phyloP scores from a whole-genome alignment of 2,888 invertebrate species.

The Suillia variegata region DNA sequence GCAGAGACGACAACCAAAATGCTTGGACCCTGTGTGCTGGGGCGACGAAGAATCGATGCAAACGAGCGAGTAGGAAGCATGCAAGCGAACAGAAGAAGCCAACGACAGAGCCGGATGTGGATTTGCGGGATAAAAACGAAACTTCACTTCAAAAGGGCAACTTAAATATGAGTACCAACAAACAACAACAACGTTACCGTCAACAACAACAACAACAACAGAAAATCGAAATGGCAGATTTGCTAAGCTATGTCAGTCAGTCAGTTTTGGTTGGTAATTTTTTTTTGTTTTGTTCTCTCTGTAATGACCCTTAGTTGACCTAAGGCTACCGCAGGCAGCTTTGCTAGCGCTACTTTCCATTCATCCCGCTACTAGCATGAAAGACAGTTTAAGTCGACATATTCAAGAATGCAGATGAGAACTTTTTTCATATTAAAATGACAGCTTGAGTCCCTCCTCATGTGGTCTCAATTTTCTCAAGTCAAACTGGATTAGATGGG shows the following conservation, averaged over 20 bases:
- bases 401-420: too few species aligned
- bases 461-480: too few species aligned
- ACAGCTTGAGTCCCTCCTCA: too few species aligned
- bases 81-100: too few species aligned
- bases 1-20: too few species aligned
- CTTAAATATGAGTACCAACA: not conserved
- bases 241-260: not conserved
- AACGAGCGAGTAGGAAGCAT: too few species aligned
- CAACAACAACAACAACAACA: not conserved
- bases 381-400: too few species aligned
- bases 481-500: too few species aligned
- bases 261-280: not conserved
- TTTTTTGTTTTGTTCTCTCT: not conserved
- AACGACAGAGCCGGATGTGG: slow-evolving; percentile 45
- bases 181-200: slow-evolving; percentile 8
- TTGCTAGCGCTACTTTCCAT: too few species aligned
- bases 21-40: too few species aligned
- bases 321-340: not conserved
- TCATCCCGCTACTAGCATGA: too few species aligned
- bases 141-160: not conserved
- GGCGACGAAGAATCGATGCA: not conserved
- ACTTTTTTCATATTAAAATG: too few species aligned
- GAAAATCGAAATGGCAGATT: slow-evolving; percentile 10
- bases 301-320: slow-evolving; percentile 12
- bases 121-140: slow-evolving; percentile 39